Evolutionary conservation across 2,888 invertebrate genomes (phyloP).

Genomic region (Drosophila rellima): DNA sequence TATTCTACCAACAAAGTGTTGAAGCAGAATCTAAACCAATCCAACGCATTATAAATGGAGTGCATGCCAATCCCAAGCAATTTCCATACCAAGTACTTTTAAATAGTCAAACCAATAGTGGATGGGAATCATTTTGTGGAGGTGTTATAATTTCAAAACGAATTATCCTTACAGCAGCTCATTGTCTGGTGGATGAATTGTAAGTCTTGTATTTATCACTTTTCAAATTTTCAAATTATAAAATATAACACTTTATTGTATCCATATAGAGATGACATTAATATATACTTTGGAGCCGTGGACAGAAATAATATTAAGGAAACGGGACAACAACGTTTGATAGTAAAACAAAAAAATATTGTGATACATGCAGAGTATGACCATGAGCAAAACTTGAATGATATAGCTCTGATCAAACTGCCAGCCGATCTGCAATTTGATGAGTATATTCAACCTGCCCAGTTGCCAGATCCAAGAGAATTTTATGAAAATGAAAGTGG

Average conservation of each 20-base stretch:
- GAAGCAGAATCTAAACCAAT: not conserved
- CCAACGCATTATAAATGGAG: conserved; percentile 21
- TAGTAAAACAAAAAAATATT: not conserved
- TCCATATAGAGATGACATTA: too few relatives aligned
- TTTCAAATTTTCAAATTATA: too few relatives aligned
- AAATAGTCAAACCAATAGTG: too few relatives aligned
- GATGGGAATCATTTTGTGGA: not conserved
- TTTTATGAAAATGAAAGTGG: not conserved
- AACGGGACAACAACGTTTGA: conserved; percentile 22
- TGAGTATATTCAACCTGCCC: conserved; percentile 22
- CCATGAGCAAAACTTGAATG: rapidly evolving
- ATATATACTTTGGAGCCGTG: conserved; percentile 28
- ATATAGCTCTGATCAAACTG: conserved; percentile 33
- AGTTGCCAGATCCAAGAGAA: not conserved
- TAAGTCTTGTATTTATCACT: too few relatives aligned
- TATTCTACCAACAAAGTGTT: not conserved
- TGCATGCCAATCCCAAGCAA: conserved; percentile 11
- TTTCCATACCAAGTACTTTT: conserved; percentile 32
- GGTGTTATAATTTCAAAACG: conserved; percentile 24
- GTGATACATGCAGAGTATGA: conserved; percentile 11
- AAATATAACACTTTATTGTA: too few relatives aligned
- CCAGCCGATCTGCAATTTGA: conserved; percentile 21
- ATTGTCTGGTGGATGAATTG: not conserved
- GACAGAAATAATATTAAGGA: conserved; percentile 6
- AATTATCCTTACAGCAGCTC: conserved; percentile 28